Conservation (phyloP, 2,113 vertebrate genomes). For the Telmatochromis sp. region DNA sequence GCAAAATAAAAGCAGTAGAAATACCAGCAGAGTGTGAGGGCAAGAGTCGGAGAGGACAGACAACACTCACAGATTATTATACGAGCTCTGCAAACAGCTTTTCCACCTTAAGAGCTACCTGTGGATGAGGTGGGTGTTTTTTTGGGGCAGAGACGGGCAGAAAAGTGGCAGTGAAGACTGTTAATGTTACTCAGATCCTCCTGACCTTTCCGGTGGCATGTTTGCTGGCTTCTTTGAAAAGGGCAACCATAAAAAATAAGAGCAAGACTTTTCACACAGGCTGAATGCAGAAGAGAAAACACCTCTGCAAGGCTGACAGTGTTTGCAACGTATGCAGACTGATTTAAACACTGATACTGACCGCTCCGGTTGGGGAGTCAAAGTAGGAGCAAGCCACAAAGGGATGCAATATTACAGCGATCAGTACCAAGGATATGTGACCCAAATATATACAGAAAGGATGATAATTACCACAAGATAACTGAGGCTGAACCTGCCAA, state of each 20-base stretch:
- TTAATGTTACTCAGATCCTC: conserved; percentile 34
- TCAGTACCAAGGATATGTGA: not conserved
- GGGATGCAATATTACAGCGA: not conserved
- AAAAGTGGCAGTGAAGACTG: not conserved
- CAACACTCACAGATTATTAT: not conserved
- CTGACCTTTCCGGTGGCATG: conserved; percentile 55
- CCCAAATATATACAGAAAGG: not conserved
- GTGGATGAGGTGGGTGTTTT: not conserved
- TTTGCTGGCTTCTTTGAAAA: conserved; percentile 54
- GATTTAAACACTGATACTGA: not conserved
- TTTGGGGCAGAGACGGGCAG: not conserved
- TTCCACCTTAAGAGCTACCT: not conserved
- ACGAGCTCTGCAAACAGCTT: not conserved
- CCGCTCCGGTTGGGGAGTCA: not conserved
- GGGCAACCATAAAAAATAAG: conserved; percentile 41
- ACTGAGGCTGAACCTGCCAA: not conserved
- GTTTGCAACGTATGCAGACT: not conserved
- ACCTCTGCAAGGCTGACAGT: not conserved
- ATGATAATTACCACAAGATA: not conserved
- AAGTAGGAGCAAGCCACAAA: not conserved
- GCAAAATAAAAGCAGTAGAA: conserved; percentile 30
- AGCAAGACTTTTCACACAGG: not conserved
- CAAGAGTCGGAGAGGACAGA: not conserved
- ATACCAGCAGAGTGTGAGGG: not conserved
- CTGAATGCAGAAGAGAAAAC: not conserved